Percentiles rank a stretch among this genome's conserved stretches.
phyloP scores from a whole-genome alignment of 2,888 invertebrate species.

The Phania funesta region DNA sequence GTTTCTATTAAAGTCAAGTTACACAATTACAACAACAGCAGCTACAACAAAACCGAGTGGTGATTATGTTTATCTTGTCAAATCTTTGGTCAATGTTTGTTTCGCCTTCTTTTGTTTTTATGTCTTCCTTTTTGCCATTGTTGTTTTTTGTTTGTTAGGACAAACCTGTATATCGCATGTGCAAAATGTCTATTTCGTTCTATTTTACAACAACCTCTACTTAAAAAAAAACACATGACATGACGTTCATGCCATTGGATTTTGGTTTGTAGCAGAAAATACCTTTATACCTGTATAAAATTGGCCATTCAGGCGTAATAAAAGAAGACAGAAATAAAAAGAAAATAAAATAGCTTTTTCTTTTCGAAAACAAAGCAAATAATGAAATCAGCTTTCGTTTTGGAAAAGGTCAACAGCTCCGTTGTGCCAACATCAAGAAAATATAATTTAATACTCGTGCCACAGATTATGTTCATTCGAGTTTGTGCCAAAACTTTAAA shows the following conservation, averaged over 20 bases:
- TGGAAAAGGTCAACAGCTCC: constrained; percentile 52
- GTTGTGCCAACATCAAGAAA: too few relatives aligned
- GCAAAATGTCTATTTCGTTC: constrained; percentile 9
- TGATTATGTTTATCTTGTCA: neutral
- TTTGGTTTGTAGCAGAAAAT: constrained; percentile 14
- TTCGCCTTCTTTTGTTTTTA: constrained; percentile 5
- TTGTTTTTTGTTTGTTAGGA: constrained; percentile 16
- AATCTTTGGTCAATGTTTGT: neutral
- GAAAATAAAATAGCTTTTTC: too few relatives aligned
- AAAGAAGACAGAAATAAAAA: constrained; percentile 30
- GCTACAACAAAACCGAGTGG: too few relatives aligned
- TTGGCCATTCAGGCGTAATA: constrained; percentile 49
- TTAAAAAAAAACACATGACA: neutral
- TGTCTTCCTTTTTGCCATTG: neutral
- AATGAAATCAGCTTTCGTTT: constrained; percentile 25
- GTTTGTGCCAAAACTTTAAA: constrained; percentile 6
- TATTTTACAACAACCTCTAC: neutral
- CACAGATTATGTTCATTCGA: too few relatives aligned
- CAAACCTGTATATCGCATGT: constrained; percentile 35
- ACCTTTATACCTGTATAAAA: constrained; percentile 31
- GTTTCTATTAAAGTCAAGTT: neutral
- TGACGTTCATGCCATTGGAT: neutral
- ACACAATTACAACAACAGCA: neutral
- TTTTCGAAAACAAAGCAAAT: constrained; percentile 32
- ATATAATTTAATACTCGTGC: too few relatives aligned